Evolutionary conservation across 2,113 vertebrate genomes (phyloP).

Genomic region (Aspiorhynchus laticeps): DNA sequence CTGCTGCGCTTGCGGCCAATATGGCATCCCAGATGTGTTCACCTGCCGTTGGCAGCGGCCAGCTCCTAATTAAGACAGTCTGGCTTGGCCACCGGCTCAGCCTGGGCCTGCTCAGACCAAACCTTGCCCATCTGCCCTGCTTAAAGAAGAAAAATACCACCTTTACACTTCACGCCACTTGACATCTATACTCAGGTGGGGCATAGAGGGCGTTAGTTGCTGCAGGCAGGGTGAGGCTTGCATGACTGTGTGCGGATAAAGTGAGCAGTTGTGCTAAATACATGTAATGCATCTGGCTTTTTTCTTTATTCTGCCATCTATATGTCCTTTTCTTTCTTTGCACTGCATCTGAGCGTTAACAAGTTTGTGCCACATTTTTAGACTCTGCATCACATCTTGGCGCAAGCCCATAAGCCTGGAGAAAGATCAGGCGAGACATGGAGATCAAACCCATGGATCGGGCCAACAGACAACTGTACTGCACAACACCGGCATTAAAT

Average conservation of each 20-base stretch:
- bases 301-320: not conserved
- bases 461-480: conserved; percentile 33
- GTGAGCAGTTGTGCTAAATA: conserved; percentile 3
- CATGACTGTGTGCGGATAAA: not conserved
- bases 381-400: conserved; percentile 7
- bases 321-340: conserved; percentile 4
- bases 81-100: conserved; percentile 44
- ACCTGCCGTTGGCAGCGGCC: conserved; percentile 55
- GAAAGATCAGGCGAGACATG: conserved; percentile 42
- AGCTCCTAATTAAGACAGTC: conserved; percentile 66
- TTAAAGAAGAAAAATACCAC: conserved; percentile 60
- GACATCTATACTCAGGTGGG: conserved; percentile 54
- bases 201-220: conserved; percentile 33
- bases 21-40: conserved; percentile 63
- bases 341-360: conserved; percentile 13
- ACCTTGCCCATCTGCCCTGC: conserved; percentile 59
- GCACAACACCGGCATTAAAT: conserved; percentile 54
- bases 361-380: conserved; percentile 31
- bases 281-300: not conserved
- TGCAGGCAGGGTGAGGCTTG: conserved; percentile 26
- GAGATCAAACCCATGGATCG: conserved; percentile 53
- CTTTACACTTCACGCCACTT: conserved; percentile 33
- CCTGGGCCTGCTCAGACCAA: conserved; percentile 44
- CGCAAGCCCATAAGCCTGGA: conserved; percentile 9
- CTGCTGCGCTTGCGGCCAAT: conserved; percentile 55